phyloP scores from a whole-genome alignment of 2,888 invertebrate species.

The Parnassius mnemosyne region DNA sequence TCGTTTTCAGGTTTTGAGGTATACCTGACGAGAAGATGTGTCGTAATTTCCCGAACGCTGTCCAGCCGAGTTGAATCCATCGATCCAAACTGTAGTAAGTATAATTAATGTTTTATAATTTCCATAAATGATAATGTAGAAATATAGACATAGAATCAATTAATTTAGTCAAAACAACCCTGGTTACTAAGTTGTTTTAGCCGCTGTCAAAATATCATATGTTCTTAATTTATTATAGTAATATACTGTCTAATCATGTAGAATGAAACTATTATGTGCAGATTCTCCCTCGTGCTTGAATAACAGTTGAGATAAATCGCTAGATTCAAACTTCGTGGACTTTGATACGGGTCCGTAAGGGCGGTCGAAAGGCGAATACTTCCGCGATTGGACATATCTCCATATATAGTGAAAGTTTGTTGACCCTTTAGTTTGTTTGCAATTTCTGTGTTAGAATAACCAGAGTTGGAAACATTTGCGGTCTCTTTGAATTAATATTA shows the following conservation, averaged over 20 bases:
- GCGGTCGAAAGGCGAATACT: constrained; percentile 6
- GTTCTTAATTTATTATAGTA: constrained; percentile 3
- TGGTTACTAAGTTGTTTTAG: not conserved
- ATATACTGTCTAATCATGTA: constrained; percentile 18
- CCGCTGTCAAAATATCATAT: not conserved
- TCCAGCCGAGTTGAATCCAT: too few relatives aligned
- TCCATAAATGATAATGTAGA: too few relatives aligned
- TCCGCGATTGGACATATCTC: not conserved
- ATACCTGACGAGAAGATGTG: too few relatives aligned
- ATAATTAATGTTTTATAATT: too few relatives aligned
- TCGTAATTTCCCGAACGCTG: too few relatives aligned
- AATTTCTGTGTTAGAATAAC: constrained; percentile 16
- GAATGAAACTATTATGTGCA: constrained; percentile 15
- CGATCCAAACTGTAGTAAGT: too few relatives aligned
- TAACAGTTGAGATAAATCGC: constrained; percentile 5
- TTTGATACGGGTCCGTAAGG: constrained; percentile 12
- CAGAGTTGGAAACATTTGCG: not conserved
- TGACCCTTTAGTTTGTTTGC: constrained; percentile 24
- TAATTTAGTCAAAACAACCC: too few relatives aligned
- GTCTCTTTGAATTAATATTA: not conserved
- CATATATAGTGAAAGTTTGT: constrained; percentile 20
- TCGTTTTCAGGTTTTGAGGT: too few relatives aligned
- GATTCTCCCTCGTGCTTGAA: constrained; percentile 8
- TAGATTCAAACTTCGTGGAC: constrained; percentile 14
- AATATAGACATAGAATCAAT: too few relatives aligned